Evolutionary conservation across 2,888 invertebrate genomes (phyloP), one percentile per base, ranked within the genome.

Genomic region (Clostera curtula): DNA sequence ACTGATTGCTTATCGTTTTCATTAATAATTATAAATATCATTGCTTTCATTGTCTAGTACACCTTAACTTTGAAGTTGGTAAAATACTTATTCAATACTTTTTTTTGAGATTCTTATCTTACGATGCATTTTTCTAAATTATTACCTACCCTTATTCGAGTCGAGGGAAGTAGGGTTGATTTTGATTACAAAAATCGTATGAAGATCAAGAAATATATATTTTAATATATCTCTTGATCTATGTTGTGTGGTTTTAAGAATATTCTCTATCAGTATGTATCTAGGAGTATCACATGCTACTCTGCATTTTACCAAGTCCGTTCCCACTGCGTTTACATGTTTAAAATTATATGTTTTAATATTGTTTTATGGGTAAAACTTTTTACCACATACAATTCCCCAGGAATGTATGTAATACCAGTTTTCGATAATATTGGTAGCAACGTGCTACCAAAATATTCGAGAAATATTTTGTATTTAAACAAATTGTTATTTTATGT

Each of bases 41-140:
- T 83, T 79, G 80, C 77, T 83, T 80, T 72, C 71, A 68, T 72
- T 67, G 61, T 60, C 68, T 74, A 73, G 66, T 72, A 71, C 68
- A 66, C 54, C 71, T 69, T 74, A 73, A 62, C 65, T 54, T 69
- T 70, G 70, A 65, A 67, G 73, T 76, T 70, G 75, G 74, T 80
- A 80, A 80, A 83, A 80, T 80, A 80, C 82, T 82, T 80, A 82
- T 63, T 68, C 70, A 80, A 79, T 82, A 80, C 80, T 76, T 71
- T 61, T 56, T 57, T 56, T 75, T 73, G 72, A 79, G 75, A 79
- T 61, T 68, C 60, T 67, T 75, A 79, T 77, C 77, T 79, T 79
- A 80, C 77, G 69, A 73, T 70, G 79, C 79, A 72, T 70, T 73
- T 71, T 50, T 66, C 76, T 79, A 79, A 48, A 70, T 72, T 74